Percentiles rank a stretch among this genome's conserved stretches.
Evolutionary conservation across 2,113 vertebrate genomes (phyloP).

Genomic region (Montifringilla adamsi): DNA sequence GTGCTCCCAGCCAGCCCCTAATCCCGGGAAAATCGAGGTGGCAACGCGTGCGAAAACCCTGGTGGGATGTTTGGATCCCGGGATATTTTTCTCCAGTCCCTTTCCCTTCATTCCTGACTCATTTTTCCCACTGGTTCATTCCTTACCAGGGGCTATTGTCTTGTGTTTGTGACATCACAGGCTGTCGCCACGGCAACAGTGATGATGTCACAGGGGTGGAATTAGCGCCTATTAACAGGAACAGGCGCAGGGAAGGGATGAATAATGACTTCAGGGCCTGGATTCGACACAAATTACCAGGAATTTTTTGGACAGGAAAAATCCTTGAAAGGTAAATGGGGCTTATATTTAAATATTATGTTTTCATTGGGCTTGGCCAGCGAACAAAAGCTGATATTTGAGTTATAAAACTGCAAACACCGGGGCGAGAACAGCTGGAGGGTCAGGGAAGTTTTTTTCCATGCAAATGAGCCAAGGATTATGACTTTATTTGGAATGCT

Average conservation of each 20-base stretch:
- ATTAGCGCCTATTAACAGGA: slow-evolving; percentile 32
- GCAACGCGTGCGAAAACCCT: not conserved
- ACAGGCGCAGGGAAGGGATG: not conserved
- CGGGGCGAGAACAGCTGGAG: slow-evolving; percentile 63
- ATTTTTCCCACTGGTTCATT: not conserved
- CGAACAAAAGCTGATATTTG: slow-evolving; percentile 47
- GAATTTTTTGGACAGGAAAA: slow-evolving; percentile 64
- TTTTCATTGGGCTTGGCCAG: slow-evolving; percentile 60
- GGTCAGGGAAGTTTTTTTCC: slow-evolving; percentile 41
- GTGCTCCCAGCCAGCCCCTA: not conserved
- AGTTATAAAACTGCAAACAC: slow-evolving; percentile 48
- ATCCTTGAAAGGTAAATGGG: slow-evolving; percentile 69
- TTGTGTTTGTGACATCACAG: slow-evolving; percentile 66
- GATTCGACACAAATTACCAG: slow-evolving; percentile 43
- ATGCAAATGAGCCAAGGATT: slow-evolving; percentile 54
- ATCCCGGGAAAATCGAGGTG: not conserved
- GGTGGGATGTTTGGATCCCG: not conserved
- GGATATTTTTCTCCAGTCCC: not conserved
- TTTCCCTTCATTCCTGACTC: not conserved
- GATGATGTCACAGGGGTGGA: slow-evolving; percentile 50
- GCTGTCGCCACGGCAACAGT: not conserved
- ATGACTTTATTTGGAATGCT: slow-evolving; percentile 10
- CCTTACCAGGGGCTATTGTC: slow-evolving; percentile 31
- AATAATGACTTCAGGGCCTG: slow-evolving; percentile 34
- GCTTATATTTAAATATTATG: slow-evolving; percentile 63